Base-by-base conservation (phyloP, 2,888 invertebrate species). In the Eupithecia inturbata region DNA sequence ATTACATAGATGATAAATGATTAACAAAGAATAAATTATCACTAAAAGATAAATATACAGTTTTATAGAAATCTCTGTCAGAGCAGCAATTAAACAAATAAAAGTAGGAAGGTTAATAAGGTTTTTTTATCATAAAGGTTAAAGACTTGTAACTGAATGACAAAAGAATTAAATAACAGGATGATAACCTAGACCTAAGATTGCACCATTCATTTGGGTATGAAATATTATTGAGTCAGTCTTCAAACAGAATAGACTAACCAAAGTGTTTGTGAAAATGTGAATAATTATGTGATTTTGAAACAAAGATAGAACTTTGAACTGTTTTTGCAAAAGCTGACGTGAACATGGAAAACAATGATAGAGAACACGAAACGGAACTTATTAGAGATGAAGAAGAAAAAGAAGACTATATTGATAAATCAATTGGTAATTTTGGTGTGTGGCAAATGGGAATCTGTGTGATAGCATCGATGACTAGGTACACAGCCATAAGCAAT, bases 361-460 rank as follows among this genome's bases (percentile, higher is more conserved):
- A 76, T 67, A 71, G 64, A 39, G 75, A 39, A 53, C 81, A 80
- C 45, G 66, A 66, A 66, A 75, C 72, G 33, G 81, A 80, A 7
- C 64, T 80, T 1, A 77, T 83, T 31, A 70, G 16, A 67, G 73
- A 72, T 41, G 45, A 70, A 66, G 60, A 69, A 5, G 74, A 77
- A 28, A 79, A 82, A 77, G 83, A 87, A 71, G 91, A 91, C 78
- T 90, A 90, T 74, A 73, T 91, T 36, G 86, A 83, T 10, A 85
- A 87, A 79, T 84, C 84, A 19, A 87, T 90, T 66, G 91, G 91
- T 72, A 82, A 83, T 0, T 87, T 89, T 39, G 91, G 91, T 16
- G 41, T 80, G 0, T 91, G 90, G 88, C 91, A 91, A 82, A 82
- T 85, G 1, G 79, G 74, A 67, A 81, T 86, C 1, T 89, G 85